Evolutionary conservation across 2,888 invertebrate genomes (phyloP), one percentile per base, ranked within the genome.

Genomic region (Cataglyphis cursor): DNA sequence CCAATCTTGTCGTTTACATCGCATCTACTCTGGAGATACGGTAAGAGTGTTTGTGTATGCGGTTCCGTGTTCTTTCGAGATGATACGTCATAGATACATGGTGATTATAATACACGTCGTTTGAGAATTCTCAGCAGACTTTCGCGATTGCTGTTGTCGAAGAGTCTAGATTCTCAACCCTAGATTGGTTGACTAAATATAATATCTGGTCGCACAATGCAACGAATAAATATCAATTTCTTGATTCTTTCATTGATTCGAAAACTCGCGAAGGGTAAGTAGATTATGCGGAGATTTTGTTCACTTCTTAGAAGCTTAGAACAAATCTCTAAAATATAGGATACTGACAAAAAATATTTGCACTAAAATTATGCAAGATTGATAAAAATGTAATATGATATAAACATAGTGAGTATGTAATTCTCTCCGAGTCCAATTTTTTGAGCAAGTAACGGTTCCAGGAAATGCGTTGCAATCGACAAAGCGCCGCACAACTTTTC

Each of bases 1-100:
- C 41, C 70, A 70, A 78, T 78, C 57, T 70, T 78, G 31, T 70
- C 70, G 78, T 70, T 57, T 78, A 78, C 78, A 59, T 70, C 44
- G 57, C 57, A 41, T 44, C 51, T n/a, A 21, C 41, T 21, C 35
- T 35, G 35, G 35, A 57, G 21, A 41, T 18, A 51, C 51, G 51
- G n/a, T 66, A 41, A 31, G 68, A 10, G 24, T 10, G 15, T 78
- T 70, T 70, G 6, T 51, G n/a, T 70, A 31, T 31, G 24, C 3
- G 31, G 38, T 4, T 51, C n/a, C 65, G 18, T 38, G 51, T 18
- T 28, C 57, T 18, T 18, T 41, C 6, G 57, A 44, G 15, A 59
- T 21, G 18, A 12, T 28, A 10, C 15, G 28, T 51, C 12, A 64
- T 21, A 35, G 54, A 68, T 78, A 57, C 1, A 9, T 54, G 21